phyloP scores from a whole-genome alignment of 2,797 vertebrate genomes.

The Brotula barbata region DNA sequence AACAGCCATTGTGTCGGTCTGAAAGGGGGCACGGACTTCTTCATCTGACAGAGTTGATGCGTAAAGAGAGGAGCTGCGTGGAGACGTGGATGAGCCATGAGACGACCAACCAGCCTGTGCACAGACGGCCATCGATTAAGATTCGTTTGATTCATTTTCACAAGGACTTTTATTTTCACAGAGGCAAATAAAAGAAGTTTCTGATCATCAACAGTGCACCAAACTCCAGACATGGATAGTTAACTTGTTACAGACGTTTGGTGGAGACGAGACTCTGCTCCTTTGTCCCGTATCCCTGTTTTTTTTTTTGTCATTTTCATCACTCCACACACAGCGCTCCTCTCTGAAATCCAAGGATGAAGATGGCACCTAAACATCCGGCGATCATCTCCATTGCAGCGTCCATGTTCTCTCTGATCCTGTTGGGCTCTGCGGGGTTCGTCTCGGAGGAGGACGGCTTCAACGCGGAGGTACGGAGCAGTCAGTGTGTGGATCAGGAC shows the following conservation, averaged over 20 bases:
- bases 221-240: conserved; percentile 14
- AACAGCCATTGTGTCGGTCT: conserved; percentile 41
- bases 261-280: not conserved
- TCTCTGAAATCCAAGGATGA: conserved; percentile 10
- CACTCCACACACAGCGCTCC: not conserved
- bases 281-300: conserved; percentile 2
- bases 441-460: conserved; percentile 50
- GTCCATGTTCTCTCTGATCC: conserved; percentile 35
- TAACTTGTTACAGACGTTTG: conserved; percentile 4
- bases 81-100: conserved; percentile 33
- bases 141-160: not conserved
- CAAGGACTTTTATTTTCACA: not conserved
- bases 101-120: conserved; percentile 10
- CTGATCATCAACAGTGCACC: not conserved
- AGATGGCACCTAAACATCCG: conserved; percentile 47
- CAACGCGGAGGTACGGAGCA: conserved; percentile 63
- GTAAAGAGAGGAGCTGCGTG: conserved; percentile 16
- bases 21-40: conserved; percentile 26
- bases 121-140: conserved; percentile 24
- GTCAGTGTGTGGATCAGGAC: not conserved
- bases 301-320: conserved; percentile 1
- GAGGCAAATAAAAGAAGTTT: not conserved
- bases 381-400: conserved; percentile 21
- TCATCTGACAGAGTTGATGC: not conserved
- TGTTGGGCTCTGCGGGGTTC: conserved; percentile 32